Evolutionary conservation across 2,113 vertebrate species (phyloP).

Genomic region (Centropus unirufus): DNA sequence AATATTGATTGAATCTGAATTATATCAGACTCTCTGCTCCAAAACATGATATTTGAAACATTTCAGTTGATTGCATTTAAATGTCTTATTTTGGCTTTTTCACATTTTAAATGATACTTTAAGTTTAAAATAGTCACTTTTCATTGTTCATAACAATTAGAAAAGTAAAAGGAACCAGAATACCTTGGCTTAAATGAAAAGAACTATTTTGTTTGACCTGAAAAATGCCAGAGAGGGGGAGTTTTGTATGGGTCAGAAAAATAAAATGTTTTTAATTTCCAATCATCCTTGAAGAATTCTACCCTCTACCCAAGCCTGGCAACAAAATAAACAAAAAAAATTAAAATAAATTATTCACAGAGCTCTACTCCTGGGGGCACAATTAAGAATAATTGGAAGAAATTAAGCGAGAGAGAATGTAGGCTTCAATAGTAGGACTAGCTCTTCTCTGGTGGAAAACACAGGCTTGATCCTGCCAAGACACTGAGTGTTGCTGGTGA

Average conservation of each 20-base stretch:
- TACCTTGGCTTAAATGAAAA: not conserved
- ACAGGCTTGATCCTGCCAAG: not conserved
- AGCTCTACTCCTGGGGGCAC: constrained; percentile 31
- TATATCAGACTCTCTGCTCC: not conserved
- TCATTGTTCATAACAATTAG: not conserved
- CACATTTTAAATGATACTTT: not conserved
- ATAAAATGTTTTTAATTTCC: not conserved
- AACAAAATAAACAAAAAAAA: not conserved
- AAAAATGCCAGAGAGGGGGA: not conserved
- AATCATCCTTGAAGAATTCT: constrained; percentile 14
- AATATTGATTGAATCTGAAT: not conserved
- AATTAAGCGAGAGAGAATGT: constrained; percentile 37
- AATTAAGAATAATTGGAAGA: constrained; percentile 55
- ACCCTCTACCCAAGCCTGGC: not conserved
- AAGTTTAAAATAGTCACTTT: not conserved
- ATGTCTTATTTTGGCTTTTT: not conserved
- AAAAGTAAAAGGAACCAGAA: not conserved
- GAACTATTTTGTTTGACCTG: not conserved
- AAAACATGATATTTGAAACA: not conserved
- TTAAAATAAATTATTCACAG: constrained; percentile 42
- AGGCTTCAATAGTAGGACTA: not conserved
- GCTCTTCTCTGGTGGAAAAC: not conserved
- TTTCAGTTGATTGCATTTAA: not conserved
- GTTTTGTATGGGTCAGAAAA: not conserved
- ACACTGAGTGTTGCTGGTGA: not conserved